Evolutionary conservation across 2,113 vertebrate genomes (phyloP), one percentile per base, ranked within the genome.

Genomic region (Phainopepla nitens): DNA sequence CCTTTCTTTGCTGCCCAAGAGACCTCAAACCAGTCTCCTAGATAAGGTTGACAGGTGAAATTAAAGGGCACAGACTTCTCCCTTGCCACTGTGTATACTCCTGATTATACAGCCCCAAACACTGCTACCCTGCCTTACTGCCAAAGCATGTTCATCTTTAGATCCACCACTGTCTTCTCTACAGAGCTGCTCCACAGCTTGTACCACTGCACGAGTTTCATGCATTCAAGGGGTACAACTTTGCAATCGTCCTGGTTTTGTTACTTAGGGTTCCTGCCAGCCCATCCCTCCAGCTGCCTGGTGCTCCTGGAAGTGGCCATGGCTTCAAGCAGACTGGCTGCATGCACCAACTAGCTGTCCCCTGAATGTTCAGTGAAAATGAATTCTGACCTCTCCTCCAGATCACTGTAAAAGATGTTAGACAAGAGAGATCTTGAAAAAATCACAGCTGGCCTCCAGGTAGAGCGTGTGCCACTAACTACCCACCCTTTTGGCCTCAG

Each of bases 81-180:
- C 10, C 33, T 75, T 58, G 39, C 23, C 23, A 19, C 11, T 0
- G 0, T 4, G 5, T 29, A 3, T 31, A 5, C 31, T 56, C 22
- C 35, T 86, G 33, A 25, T 31, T 11, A 25, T 15, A 57, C 12
- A 57, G 13, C 19, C 27, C 57, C 79, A 35, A 49, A 53, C 7
- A 6, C 3, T 66, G 28, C n/a, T 57, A 12, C 25, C 7, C 31
- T 44, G 65, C 53, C 23, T 27, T 17, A 24, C 15, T 64, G 27
- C 21, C 58, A 69, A 41, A 61, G 4, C 0, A 0, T 28, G 31
- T 44, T 44, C 24, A 9, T 44, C 28, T 76, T 80, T 31, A 81
- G 25, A 28, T 41, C 50, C 36, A 29, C n/a, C 39, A 56, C 8
- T 16, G 2, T 54, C 36, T 68, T 54, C 29, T 33, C 33, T 54